Evolutionary conservation across 2,797 vertebrate species (phyloP).

Genomic region (Etheostoma perlongum): DNA sequence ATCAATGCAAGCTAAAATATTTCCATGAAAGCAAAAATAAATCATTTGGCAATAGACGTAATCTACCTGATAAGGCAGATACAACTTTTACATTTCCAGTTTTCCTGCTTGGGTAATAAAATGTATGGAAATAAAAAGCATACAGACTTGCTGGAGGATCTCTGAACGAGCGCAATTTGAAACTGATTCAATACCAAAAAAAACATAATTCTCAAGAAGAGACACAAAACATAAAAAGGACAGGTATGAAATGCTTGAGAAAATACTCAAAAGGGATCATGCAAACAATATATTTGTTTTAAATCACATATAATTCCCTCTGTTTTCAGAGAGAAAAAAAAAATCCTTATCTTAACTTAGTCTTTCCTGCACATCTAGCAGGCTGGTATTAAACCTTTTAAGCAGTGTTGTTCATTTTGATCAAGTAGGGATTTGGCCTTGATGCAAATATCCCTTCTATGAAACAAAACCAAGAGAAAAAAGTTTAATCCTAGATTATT

Average conservation of each 20-base stretch:
- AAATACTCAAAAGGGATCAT: slow-evolving; percentile 49
- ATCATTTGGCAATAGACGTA: slow-evolving; percentile 74
- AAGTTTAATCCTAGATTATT: slow-evolving; percentile 40
- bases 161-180: background rate
- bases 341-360: background rate
- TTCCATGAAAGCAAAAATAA: slow-evolving; percentile 57
- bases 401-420: background rate
- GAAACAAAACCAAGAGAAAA: slow-evolving; percentile 22
- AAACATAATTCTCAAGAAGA: slow-evolving; percentile 28
- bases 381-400: slow-evolving; percentile 1
- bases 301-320: slow-evolving; percentile 1
- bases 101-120: slow-evolving; percentile 32
- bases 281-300: slow-evolving; percentile 34
- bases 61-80: slow-evolving; percentile 59
- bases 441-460: slow-evolving; percentile 10
- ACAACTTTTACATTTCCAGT: slow-evolving; percentile 37
- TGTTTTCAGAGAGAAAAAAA: slow-evolving; percentile 14
- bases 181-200: slow-evolving; percentile 15
- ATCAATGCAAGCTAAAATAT: slow-evolving; percentile 16
- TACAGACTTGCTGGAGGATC: slow-evolving; percentile 11
- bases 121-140: slow-evolving; percentile 13
- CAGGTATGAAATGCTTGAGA: slow-evolving; percentile 52
- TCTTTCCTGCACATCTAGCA: background rate
- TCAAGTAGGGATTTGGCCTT: slow-evolving; percentile 22
- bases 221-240: slow-evolving; percentile 51